Conservation (phyloP, 2,888 invertebrate genomes). For the Drosophila planitibia region DNA sequence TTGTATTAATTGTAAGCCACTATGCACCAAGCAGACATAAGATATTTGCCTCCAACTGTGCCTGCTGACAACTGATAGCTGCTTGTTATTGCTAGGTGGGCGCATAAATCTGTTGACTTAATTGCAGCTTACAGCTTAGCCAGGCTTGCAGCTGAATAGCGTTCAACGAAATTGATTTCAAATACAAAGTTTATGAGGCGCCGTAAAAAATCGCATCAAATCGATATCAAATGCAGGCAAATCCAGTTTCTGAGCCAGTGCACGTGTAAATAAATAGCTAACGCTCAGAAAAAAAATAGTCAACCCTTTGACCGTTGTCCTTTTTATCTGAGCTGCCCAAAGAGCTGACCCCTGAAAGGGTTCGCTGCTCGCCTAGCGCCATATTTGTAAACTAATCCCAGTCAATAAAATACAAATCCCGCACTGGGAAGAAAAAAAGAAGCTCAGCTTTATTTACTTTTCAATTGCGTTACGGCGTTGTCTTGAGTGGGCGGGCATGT, state of each 20-base stretch:
- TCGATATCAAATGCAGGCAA: constrained; percentile 65
- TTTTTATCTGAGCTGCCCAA: constrained; percentile 68
- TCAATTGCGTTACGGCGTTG: constrained; percentile 52
- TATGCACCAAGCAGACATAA: constrained; percentile 36
- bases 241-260: constrained; percentile 51
- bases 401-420: constrained; percentile 76
- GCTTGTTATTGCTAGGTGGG: constrained; percentile 15
- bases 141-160: constrained; percentile 26
- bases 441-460: constrained; percentile 52
- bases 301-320: constrained; percentile 64
- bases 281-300: not conserved
- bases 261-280: constrained; percentile 78
- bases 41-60: constrained; percentile 26
- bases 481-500: constrained; percentile 8
- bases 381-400: constrained; percentile 65
- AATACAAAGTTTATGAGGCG: constrained; percentile 58
- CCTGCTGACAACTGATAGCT: constrained; percentile 38
- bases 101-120: constrained; percentile 47
- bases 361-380: constrained; percentile 21
- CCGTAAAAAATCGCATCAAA: constrained; percentile 77
- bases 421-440: constrained; percentile 25
- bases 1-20: constrained; percentile 66
- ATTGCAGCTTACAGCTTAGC: constrained; percentile 53
- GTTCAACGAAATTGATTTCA: constrained; percentile 65
- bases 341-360: constrained; percentile 45